Evolutionary conservation across 2,113 vertebrate genomes (phyloP).

Genomic region (Callopanchax toddi): DNA sequence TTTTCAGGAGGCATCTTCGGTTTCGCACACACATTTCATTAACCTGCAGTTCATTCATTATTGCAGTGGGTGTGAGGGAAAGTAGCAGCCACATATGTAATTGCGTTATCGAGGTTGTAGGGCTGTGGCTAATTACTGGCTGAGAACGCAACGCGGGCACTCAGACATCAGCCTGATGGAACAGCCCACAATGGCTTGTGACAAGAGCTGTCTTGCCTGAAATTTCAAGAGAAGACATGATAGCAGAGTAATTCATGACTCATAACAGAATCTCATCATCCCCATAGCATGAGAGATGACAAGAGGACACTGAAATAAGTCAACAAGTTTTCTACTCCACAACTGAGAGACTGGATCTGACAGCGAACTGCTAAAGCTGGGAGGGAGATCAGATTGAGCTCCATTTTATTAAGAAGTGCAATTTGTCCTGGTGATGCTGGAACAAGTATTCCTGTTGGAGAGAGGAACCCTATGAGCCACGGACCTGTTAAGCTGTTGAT

Average conservation of each 20-base stretch:
- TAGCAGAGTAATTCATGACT: slow-evolving; percentile 57
- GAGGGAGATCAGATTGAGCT: slow-evolving; percentile 27
- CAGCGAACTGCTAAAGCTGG: slow-evolving; percentile 29
- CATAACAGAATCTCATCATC: slow-evolving; percentile 58
- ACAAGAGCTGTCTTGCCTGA: slow-evolving; percentile 58
- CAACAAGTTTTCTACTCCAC: slow-evolving; percentile 51
- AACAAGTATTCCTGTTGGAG: neutral
- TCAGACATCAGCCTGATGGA: slow-evolving; percentile 71
- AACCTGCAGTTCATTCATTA: slow-evolving; percentile 76
- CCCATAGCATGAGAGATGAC: slow-evolving; percentile 49
- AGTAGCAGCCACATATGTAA: slow-evolving; percentile 68
- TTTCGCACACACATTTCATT: slow-evolving; percentile 71
- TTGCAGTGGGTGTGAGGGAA: too few relatives aligned
- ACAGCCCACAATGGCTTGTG: slow-evolving; percentile 65
- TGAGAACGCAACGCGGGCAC: slow-evolving; percentile 61
- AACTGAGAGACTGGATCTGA: slow-evolving; percentile 28
- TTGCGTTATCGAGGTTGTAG: slow-evolving; percentile 66
- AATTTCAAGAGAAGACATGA: slow-evolving; percentile 57
- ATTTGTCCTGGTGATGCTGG: slow-evolving; percentile 18
- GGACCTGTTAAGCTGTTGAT: slow-evolving; percentile 24
- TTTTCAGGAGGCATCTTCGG: slow-evolving; percentile 58
- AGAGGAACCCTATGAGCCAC: slow-evolving; percentile 21
- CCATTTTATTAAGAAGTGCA: slow-evolving; percentile 20
- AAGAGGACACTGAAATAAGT: slow-evolving; percentile 42
- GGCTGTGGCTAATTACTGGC: slow-evolving; percentile 75